Percentiles rank a stretch among this genome's conserved stretches.
These are phyloP conservation scores for Cryptomyrus ogoouensis DNA, from an alignment of 2,113 vertebrate species.

Conservation along the genomic window DNA sequence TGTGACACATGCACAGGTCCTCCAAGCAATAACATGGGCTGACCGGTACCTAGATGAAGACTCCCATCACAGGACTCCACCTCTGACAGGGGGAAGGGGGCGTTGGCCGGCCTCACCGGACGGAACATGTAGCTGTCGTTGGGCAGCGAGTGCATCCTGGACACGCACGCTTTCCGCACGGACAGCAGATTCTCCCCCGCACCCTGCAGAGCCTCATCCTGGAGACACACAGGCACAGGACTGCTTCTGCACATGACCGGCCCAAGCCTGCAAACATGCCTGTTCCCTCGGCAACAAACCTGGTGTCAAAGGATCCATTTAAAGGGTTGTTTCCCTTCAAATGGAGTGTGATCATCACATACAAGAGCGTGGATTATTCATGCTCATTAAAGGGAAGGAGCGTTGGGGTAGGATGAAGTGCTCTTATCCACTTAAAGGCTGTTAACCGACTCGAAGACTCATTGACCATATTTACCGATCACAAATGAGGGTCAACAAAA, in stretches of 20 bases:
- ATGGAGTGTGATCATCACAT: background rate
- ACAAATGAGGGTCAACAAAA: background rate
- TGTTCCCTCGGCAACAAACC: background rate
- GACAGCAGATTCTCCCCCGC: constrained; percentile 61
- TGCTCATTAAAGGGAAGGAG: background rate
- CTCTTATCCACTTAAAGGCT: background rate
- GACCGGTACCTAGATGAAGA: constrained; percentile 16
- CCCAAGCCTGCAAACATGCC: background rate
- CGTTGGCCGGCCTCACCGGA: constrained; percentile 64
- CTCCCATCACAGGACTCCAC: constrained; percentile 44
- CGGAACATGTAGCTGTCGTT: constrained; percentile 89
- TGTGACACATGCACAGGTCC: background rate
- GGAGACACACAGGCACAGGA: constrained; percentile 20
- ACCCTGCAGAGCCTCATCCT: constrained; percentile 50
- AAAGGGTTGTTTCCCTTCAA: background rate
- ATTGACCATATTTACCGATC: background rate
- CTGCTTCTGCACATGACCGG: background rate
- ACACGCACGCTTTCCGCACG: constrained; percentile 71
- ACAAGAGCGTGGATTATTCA: background rate
- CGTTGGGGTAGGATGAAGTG: background rate
- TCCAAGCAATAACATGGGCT: background rate
- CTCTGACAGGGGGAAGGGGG: constrained; percentile 63
- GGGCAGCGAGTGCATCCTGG: constrained; percentile 83
- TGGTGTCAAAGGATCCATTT: background rate
- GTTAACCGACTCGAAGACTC: background rate